Conservation (phyloP, 2,888 invertebrate species). For the Lingula anatina region DNA sequence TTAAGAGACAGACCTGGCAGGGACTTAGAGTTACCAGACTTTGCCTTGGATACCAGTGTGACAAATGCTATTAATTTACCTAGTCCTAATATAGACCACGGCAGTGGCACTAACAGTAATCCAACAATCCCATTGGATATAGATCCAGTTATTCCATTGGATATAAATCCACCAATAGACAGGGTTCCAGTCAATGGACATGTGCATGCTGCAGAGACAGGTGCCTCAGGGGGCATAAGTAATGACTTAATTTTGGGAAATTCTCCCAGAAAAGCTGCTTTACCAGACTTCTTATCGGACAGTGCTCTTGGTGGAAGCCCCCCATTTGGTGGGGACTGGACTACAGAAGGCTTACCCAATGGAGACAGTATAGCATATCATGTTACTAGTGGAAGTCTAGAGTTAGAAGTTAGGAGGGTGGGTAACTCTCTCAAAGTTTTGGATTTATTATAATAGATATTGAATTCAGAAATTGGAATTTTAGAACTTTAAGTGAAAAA, state of each 20-base stretch:
- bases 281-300: conserved; percentile 44
- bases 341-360: no score
- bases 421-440: not conserved
- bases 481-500: not conserved
- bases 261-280: conserved; percentile 9
- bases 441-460: not conserved
- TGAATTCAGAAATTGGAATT: no score
- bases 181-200: not conserved
- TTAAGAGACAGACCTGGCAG: conserved; percentile 6
- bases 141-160: not conserved
- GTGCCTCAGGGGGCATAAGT: not conserved
- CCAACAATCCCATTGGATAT: not conserved
- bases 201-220: not conserved
- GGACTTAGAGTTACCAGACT: conserved; percentile 28
- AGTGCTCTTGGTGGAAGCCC: conserved; percentile 20
- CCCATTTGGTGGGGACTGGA: no score
- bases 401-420: conserved; percentile 17
- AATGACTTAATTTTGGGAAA: not conserved
- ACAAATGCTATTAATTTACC: not conserved
- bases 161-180: not conserved
- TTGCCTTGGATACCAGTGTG: conserved; percentile 24
- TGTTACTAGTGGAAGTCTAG: conserved; percentile 18
- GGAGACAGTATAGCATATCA: no score
- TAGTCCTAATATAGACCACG: not conserved
- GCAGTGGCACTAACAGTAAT: not conserved